Conservation (phyloP, 2,797 vertebrate species). For the Pseudochirops cupreus region DNA sequence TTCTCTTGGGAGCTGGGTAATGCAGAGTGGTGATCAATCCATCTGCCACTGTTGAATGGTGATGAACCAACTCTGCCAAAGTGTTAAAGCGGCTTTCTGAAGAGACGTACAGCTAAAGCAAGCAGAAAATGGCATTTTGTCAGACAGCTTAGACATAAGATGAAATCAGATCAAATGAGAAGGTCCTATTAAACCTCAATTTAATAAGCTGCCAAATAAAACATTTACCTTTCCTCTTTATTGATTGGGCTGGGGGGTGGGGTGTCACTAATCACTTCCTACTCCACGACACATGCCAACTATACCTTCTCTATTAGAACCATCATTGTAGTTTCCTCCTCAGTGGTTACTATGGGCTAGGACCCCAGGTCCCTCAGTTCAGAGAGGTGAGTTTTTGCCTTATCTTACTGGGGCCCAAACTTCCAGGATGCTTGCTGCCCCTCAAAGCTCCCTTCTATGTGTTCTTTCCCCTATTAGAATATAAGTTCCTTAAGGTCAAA, state of each 20-base stretch:
- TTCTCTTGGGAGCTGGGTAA: slow-evolving; percentile 98
- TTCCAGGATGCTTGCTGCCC: neutral
- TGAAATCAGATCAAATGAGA: rapidly evolving
- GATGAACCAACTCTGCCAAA: slow-evolving; percentile 96
- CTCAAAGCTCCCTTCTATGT: neutral
- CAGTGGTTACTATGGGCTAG: neutral
- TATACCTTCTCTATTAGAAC: neutral
- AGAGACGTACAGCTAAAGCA: slow-evolving; percentile 94
- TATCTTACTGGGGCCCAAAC: neutral
- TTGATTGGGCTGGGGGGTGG: neutral
- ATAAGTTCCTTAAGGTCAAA: neutral
- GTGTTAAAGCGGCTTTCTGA: slow-evolving; percentile 99
- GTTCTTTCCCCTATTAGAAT: neutral
- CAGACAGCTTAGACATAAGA: rapidly evolving
- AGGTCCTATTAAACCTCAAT: neutral
- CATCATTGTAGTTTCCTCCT: neutral
- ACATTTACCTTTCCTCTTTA: neutral
- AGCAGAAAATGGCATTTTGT: slow-evolving; percentile 43
- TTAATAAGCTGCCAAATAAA: rapidly evolving
- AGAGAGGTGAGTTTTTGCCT: neutral
- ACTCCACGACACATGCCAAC: neutral
- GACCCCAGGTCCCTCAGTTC: neutral
- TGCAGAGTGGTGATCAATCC: slow-evolving; percentile 98
- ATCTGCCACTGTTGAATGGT: slow-evolving; percentile 97
- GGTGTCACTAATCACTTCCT: neutral